Evolutionary conservation across 2,888 invertebrate species (phyloP).

Genomic region (Lasioglossum leucozonium): DNA sequence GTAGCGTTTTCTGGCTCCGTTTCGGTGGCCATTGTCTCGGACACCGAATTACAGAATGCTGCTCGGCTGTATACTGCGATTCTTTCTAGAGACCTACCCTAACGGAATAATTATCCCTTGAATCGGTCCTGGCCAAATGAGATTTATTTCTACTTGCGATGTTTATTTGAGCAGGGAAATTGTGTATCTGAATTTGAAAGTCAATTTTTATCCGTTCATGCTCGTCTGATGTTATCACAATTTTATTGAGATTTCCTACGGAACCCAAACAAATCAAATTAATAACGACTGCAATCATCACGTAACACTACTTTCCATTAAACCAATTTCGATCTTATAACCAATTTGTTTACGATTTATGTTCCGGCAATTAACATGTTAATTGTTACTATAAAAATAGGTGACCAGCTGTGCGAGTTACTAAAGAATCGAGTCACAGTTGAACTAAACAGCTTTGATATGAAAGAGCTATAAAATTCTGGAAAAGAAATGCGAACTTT

Average conservation of each 20-base stretch:
- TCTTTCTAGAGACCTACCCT: neutral
- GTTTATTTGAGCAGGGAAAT: too few relatives aligned
- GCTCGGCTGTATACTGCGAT: neutral
- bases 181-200: too few relatives aligned
- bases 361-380: neutral
- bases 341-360: neutral
- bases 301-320: neutral
- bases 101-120: neutral
- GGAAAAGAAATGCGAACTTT: neutral
- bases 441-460: neutral
- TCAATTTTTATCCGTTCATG: too few relatives aligned
- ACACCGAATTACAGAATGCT: neutral
- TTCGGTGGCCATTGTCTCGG: slow-evolving; percentile 4
- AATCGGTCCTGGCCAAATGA: neutral
- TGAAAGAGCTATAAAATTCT: neutral
- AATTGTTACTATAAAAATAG: neutral
- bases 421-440: neutral
- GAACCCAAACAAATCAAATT: too few relatives aligned
- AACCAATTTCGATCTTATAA: neutral
- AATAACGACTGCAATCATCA: too few relatives aligned
- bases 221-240: too few relatives aligned
- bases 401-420: neutral
- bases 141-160: too few relatives aligned
- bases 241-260: too few relatives aligned
- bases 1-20: neutral